Conservation (phyloP, 2,113 vertebrate species). For the Melanotaenia duboulayi region DNA sequence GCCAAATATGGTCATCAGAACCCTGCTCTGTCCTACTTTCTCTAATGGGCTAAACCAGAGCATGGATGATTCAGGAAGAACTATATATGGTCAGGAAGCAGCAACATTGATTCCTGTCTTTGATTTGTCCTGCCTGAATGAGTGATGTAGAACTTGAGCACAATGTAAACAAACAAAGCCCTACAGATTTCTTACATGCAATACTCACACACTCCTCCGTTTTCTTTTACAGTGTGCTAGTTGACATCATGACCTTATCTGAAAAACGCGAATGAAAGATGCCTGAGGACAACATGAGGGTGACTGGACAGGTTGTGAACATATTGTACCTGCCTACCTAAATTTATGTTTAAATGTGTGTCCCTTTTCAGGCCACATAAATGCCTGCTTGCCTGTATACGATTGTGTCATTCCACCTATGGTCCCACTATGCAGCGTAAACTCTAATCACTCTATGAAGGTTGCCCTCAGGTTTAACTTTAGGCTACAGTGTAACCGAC, state of each 20-base stretch:
- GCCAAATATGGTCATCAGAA: slow-evolving; percentile 80
- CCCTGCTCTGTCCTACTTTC: slow-evolving; percentile 78
- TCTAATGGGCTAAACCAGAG: slow-evolving; percentile 67
- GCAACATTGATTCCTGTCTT: slow-evolving; percentile 38
- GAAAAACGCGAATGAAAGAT: slow-evolving; percentile 32
- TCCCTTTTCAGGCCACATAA: slow-evolving; percentile 1
- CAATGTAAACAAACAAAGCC: slow-evolving; percentile 63
- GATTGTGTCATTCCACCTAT: slow-evolving; percentile 31
- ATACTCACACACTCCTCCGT: slow-evolving; percentile 19
- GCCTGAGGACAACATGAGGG: slow-evolving; percentile 20
- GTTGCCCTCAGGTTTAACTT: slow-evolving; percentile 48
- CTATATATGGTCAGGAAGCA: slow-evolving; percentile 61
- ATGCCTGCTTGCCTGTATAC: slow-evolving; percentile 1
- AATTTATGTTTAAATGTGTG: slow-evolving; percentile 32
- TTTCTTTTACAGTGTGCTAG: slow-evolving; percentile 19
- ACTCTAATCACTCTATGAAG: slow-evolving; percentile 52
- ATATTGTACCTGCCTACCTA: slow-evolving; percentile 42
- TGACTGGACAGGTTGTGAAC: slow-evolving; percentile 50
- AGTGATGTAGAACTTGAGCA: slow-evolving; percentile 64
- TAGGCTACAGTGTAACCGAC: slow-evolving; percentile 49
- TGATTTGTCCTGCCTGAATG: slow-evolving; percentile 57
- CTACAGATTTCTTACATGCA: slow-evolving; percentile 36
- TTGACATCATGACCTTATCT: slow-evolving; percentile 52
- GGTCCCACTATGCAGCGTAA: slow-evolving; percentile 41
- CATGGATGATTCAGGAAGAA: slow-evolving; percentile 62